Evolutionary conservation across 2,888 invertebrate species (phyloP).

Genomic region (Aphidius colemani): DNA sequence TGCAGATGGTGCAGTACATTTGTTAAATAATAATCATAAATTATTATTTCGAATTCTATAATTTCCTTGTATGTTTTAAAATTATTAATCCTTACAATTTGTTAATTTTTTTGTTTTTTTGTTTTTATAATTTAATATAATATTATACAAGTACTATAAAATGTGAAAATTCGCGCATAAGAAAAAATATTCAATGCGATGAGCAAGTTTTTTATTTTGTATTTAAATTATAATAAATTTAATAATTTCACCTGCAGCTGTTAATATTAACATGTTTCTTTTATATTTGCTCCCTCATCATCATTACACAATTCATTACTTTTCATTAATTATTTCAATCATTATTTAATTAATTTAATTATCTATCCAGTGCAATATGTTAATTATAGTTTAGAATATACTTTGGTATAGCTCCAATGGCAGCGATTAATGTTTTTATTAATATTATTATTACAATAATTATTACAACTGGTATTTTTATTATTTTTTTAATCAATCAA

Average conservation of each 20-base stretch:
- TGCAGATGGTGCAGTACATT: too few relatives aligned
- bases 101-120: too few relatives aligned
- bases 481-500: constrained; percentile 29
- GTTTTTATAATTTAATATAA: neutral
- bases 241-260: neutral
- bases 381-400: constrained; percentile 57
- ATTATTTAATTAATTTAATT: constrained; percentile 34
- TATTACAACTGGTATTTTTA: constrained; percentile 31
- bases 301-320: constrained; percentile 23
- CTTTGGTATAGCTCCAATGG: constrained; percentile 54
- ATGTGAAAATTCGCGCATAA: constrained; percentile 43
- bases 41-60: too few relatives aligned
- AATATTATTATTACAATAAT: constrained; percentile 39
- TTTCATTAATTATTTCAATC: constrained; percentile 24
- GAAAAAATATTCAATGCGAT: constrained; percentile 41
- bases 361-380: constrained; percentile 41
- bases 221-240: constrained; percentile 18
- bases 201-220: constrained; percentile 37
- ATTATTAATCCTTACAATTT: constrained; percentile 4
- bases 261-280: constrained; percentile 10
- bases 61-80: too few relatives aligned
- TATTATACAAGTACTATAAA: constrained; percentile 38
- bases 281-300: constrained; percentile 23
- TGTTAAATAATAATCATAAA: too few relatives aligned
- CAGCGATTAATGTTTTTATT: constrained; percentile 55